Evolutionary conservation across 2,888 invertebrate species (phyloP).

Genomic region (Tenthredo scrophulariae): DNA sequence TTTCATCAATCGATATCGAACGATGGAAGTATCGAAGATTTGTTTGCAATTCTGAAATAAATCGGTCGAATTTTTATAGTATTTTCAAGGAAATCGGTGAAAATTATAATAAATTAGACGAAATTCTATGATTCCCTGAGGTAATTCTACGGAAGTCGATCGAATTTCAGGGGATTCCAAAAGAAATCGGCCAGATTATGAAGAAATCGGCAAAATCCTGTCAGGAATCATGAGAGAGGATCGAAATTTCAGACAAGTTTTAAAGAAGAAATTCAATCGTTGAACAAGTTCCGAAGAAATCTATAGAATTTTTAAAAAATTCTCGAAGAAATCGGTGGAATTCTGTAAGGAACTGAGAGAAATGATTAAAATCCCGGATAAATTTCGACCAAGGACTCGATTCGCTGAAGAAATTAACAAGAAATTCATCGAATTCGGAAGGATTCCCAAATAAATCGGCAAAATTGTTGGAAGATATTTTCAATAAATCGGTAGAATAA

Average conservation of each 20-base stretch:
- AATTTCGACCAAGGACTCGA: neutral
- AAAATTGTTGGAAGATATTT: neutral
- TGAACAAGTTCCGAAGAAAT: too few species aligned
- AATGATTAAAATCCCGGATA: too few species aligned
- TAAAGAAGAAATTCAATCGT: neutral
- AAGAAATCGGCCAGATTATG: too few species aligned
- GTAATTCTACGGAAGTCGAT: too few species aligned
- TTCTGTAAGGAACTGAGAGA: too few species aligned
- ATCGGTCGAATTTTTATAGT: neutral
- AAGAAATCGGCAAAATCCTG: neutral
- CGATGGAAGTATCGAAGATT: neutral
- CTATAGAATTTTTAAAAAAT: too few species aligned
- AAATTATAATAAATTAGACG: too few species aligned
- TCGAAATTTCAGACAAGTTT: neutral
- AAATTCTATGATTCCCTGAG: too few species aligned
- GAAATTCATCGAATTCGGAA: neutral
- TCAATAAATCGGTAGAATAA: neutral
- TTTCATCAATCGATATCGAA: too few species aligned
- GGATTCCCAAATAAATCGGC: neutral
- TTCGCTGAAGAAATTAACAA: neutral
- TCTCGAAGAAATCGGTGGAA: too few species aligned
- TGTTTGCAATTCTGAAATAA: neutral
- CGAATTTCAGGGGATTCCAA: too few species aligned
- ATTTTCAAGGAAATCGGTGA: neutral
- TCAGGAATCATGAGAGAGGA: neutral